Evolutionary conservation across 2,888 invertebrate species (phyloP).

Genomic region (Scaptodrosophila latifasciaeformis): DNA sequence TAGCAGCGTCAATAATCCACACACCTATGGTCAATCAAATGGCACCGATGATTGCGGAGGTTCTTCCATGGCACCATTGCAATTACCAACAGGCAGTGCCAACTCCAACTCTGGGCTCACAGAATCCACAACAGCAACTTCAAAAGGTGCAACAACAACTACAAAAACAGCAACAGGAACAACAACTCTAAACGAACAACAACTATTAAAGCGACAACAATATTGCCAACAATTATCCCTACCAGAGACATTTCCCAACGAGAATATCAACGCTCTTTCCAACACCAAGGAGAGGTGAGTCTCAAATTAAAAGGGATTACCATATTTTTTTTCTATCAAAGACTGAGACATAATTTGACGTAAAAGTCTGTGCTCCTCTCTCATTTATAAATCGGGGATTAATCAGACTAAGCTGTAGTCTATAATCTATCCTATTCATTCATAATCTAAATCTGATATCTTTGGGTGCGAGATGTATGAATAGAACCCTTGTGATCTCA

Average conservation of each 20-base stretch:
- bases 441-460: too few relatives aligned
- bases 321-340: too few relatives aligned
- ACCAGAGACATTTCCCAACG: slow-evolving; percentile 31
- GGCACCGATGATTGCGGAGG: slow-evolving; percentile 45
- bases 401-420: too few relatives aligned
- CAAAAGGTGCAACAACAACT: slow-evolving; percentile 15
- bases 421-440: too few relatives aligned
- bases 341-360: too few relatives aligned
- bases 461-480: too few relatives aligned
- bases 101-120: too few relatives aligned
- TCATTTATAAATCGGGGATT: too few relatives aligned
- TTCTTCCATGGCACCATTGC: slow-evolving; percentile 73
- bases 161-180: slow-evolving; percentile 20
- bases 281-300: slow-evolving; percentile 10
- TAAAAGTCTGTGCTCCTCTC: too few relatives aligned
- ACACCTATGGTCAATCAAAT: slow-evolving; percentile 17
- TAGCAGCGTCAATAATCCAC: slow-evolving; percentile 67
- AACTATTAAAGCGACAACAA: slow-evolving; percentile 21
- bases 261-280: slow-evolving; percentile 24
- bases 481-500: too few relatives aligned
- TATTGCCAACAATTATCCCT: slow-evolving; percentile 36
- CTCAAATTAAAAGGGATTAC: too few relatives aligned
- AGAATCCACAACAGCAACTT: slow-evolving; percentile 9
- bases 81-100: too few relatives aligned
- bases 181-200: slow-evolving; percentile 16